Percentiles rank a stretch among this genome's conserved stretches.
phyloP scores from a whole-genome alignment of 2,113 vertebrate species.

The Microtus oregoni region DNA sequence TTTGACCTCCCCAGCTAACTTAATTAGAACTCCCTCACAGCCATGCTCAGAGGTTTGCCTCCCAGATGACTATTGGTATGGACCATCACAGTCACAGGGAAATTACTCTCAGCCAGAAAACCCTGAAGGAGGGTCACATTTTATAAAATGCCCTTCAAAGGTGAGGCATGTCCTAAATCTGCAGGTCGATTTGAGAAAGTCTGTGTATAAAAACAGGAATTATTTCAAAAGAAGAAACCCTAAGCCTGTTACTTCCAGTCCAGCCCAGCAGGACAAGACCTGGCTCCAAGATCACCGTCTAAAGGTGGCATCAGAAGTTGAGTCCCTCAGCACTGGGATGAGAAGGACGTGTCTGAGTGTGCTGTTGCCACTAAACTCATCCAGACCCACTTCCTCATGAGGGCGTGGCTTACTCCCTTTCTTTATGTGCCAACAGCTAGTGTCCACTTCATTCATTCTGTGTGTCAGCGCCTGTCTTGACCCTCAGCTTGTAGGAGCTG shows the following conservation, averaged over 20 bases:
- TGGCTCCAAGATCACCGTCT: background rate
- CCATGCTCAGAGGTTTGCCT: background rate
- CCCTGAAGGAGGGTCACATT: background rate
- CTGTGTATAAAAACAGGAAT: background rate
- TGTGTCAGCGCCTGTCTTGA: background rate
- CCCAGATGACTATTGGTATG: background rate
- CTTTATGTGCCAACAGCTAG: background rate
- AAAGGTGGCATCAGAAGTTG: background rate
- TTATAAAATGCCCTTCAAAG: background rate
- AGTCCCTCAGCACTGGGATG: background rate
- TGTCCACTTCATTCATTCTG: background rate
- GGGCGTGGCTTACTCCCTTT: background rate
- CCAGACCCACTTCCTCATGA: background rate
- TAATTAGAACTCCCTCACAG: background rate
- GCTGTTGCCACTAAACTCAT: background rate
- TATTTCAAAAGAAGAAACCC: background rate
- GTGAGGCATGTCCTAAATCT: background rate
- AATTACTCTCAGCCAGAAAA: background rate
- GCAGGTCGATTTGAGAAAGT: background rate
- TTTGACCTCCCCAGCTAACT: background rate
- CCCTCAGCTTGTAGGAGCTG: background rate
- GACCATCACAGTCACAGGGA: background rate
- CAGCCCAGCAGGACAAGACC: background rate
- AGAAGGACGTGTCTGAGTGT: background rate
- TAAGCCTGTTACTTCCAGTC: background rate